Evolutionary conservation across 53 echinoderm and acorn worm genomes (phyloP), one percentile per base, ranked within the genome.

Genomic region (Stichopus horrens): DNA sequence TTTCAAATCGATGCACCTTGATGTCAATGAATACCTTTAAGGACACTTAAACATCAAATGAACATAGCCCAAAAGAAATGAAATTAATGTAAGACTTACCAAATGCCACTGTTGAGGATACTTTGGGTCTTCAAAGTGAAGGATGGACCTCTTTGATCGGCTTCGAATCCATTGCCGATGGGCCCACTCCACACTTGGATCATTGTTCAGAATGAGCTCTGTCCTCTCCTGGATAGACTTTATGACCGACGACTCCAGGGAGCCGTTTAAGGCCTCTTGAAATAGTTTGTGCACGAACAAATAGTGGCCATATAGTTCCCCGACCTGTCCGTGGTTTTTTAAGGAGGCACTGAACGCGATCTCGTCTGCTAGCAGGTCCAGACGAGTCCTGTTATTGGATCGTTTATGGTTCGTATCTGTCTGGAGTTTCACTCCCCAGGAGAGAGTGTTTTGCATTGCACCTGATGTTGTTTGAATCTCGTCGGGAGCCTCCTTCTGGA

Each of bases 351-450:
- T 90, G 51, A 83, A 68, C 7, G 97, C 93, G 20, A 94, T 91
- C 9, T 88, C 88, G 19, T 94, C 87, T 14, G 97, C 97, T 20
- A 91, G 74, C 14, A 83, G 90, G 74, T 97, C 94, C 14, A 92
- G 73, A 51, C 89, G 73, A 90, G 97, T 97, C 91, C 94, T 91
- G 22, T 97, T 92, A 51, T 76, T 89, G 57, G 67, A 88, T 52
- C 23, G 57, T 73, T 94, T 92, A 8, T 92, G 76, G 74, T 92
- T 92, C 19, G 59, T 55, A 13, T 75, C 88, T 4, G 89, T 76
- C 78, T 92, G 91, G 76, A 97, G 89, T 86, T 97, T 97, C 18
- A 97, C 95, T 4, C 94, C 97, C 97, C 97, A 97, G 9, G 97
- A 95, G 21, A 95, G 91, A 9, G 95, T 95, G 58, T 91, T 89